phyloP scores from a whole-genome alignment of 2,888 invertebrate species.

The Standfussiana lucernea region DNA sequence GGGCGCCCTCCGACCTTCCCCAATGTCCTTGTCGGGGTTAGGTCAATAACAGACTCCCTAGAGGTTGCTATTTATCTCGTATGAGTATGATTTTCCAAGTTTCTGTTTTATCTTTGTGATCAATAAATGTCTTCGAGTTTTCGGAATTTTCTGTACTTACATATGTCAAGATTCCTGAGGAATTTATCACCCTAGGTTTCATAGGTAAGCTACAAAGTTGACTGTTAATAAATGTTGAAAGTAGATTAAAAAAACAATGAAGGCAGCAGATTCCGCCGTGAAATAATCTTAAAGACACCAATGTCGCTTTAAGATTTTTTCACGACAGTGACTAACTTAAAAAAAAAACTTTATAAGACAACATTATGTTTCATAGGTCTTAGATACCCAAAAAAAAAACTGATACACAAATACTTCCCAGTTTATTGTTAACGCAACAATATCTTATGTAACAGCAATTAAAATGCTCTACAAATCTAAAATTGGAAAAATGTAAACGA shows the following conservation, averaged over 20 bases:
- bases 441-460: slow-evolving; percentile 8
- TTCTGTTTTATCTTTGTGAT: not conserved
- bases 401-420: not conserved
- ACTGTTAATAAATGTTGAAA: not conserved
- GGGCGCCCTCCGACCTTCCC: slow-evolving; percentile 83
- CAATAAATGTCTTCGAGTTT: not conserved
- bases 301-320: not conserved
- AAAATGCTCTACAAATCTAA: slow-evolving; percentile 34
- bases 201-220: not conserved
- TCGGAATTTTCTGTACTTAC: not conserved
- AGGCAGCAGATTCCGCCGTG: not conserved
- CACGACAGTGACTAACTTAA: not conserved
- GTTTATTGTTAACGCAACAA: slow-evolving; percentile 22
- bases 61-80: slow-evolving; percentile 45
- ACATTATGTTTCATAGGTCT: not conserved
- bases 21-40: slow-evolving; percentile 82
- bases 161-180: not conserved
- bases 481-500: slow-evolving; percentile 11
- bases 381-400: not conserved
- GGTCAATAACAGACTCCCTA: slow-evolving; percentile 77
- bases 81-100: slow-evolving; percentile 6
- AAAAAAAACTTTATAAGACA: not conserved
- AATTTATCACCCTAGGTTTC: not conserved
- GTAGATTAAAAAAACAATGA: not conserved
- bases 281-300: not conserved